Base-by-base conservation (phyloP, 2,113 vertebrate species). In the Hiodon tergisus region DNA sequence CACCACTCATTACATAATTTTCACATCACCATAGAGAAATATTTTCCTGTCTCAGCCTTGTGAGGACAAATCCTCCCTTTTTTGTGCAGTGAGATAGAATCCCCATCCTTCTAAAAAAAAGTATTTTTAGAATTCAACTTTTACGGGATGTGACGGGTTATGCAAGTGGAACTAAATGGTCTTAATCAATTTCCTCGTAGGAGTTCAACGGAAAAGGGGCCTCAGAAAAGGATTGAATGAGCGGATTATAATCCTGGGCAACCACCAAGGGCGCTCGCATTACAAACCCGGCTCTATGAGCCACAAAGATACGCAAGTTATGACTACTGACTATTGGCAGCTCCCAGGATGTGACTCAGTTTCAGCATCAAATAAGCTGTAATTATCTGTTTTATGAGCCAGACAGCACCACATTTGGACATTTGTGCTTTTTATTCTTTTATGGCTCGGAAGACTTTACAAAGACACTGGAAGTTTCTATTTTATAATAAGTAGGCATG, bases 361-460 rank as follows among this genome's bases (percentile, higher is more conserved):
- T 31, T 69, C 5, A 17, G 53, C 69, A 57, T 13, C 6, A 57
- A 1, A 3, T 59, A 71, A 17, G 54, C 53, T 57, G 70, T 60
- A 71, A 71, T 71, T n/a, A 71, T 59, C 47, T 60, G 47, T 52
- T 71, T 71, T 48, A 51, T 71, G 47, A 17, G 48, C 54, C 47
- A 71, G 46, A 59, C 17, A 55, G 17, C 13, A 48, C 60, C 31
- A 9, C 11, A 6, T 59, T 71, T 50, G 6, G 6, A n/a, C 4
- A 47, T 60, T 48, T 31, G 31, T 31, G 31, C 2, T n/a, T 60
- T 71, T 60, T 59, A 51, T 60, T n/a, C 57, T 46, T 59, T 59
- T 71, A 71, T 48, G 46, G 57, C 48, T 71, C 4, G 46, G 53
- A 2, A 47, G 6, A 47, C 55, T 48, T 13, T 7, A 71, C 55